Conservation (phyloP, 2,797 vertebrate species). For the Tangara arthus region DNA sequence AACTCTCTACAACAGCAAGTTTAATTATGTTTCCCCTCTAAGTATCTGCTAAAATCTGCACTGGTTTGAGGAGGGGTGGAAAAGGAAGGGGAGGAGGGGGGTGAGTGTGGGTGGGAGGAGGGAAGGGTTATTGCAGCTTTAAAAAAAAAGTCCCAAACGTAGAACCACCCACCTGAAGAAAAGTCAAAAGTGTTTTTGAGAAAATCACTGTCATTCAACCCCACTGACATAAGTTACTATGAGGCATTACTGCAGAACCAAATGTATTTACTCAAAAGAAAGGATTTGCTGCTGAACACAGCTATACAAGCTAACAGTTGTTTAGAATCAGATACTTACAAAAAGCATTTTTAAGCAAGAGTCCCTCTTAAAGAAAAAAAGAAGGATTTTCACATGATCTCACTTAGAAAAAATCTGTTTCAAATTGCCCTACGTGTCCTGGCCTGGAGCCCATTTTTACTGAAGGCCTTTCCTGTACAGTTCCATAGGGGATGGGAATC, state of each 20-base stretch:
- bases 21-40: neutral
- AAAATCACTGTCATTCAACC: neutral
- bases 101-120: neutral
- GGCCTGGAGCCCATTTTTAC: slow-evolving; percentile 49
- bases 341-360: slow-evolving; percentile 23
- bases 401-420: slow-evolving; percentile 68
- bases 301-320: neutral
- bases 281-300: neutral
- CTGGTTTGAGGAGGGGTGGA: neutral
- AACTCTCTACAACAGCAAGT: neutral
- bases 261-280: neutral
- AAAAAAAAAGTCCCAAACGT: neutral
- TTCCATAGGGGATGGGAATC: slow-evolving; percentile 52
- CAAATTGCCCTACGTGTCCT: slow-evolving; percentile 61
- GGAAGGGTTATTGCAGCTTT: neutral
- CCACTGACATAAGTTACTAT: neutral
- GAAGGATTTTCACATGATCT: slow-evolving; percentile 66
- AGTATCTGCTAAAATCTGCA: neutral
- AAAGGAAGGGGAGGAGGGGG: rapidly evolving
- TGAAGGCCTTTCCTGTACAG: slow-evolving; percentile 61
- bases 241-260: neutral
- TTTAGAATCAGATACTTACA: neutral
- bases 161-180: neutral
- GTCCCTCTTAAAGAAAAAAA: slow-evolving; percentile 23
- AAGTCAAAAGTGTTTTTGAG: neutral